Evolutionary conservation across 2,797 vertebrate genomes (phyloP).

Genomic region (Nannoperca australis): DNA sequence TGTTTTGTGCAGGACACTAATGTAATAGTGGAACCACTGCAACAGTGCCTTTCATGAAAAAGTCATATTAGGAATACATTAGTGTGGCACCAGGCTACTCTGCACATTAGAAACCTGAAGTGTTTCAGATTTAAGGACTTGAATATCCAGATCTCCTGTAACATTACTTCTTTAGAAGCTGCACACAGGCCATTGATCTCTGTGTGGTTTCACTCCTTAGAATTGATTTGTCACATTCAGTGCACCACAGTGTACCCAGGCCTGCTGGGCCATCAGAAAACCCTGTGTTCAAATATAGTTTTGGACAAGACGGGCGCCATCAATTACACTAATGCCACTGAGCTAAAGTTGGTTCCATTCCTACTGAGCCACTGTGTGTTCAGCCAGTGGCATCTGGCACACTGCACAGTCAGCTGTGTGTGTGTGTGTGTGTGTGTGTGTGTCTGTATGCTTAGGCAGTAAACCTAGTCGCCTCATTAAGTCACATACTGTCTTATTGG

Average conservation of each 20-base stretch:
- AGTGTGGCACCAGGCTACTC: neutral
- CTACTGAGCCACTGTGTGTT: conserved; percentile 54
- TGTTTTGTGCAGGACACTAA: neutral
- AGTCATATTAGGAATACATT: neutral
- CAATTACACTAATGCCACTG: conserved; percentile 65
- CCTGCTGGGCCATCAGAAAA: conserved; percentile 57
- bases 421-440: conserved; percentile 51
- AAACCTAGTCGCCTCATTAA: conserved; percentile 70
- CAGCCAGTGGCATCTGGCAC: conserved; percentile 69
- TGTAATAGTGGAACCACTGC: neutral
- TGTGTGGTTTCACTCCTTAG: conserved; percentile 18
- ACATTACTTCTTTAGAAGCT: neutral
- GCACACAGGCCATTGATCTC: conserved; percentile 1
- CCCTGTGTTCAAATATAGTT: conserved; percentile 57
- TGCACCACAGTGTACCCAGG: conserved; percentile 20
- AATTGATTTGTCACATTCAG: conserved; percentile 36
- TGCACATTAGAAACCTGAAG: neutral
- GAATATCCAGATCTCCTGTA: neutral
- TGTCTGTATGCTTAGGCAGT: conserved; percentile 43
- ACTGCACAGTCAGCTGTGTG: conserved; percentile 63
- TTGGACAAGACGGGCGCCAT: conserved; percentile 55
- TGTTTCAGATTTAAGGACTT: neutral
- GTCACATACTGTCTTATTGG: conserved; percentile 51
- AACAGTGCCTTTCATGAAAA: neutral
- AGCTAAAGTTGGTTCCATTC: conserved; percentile 58